Conservation (phyloP, 2,113 vertebrate genomes). For the human (Homo sapiens) region DNA sequence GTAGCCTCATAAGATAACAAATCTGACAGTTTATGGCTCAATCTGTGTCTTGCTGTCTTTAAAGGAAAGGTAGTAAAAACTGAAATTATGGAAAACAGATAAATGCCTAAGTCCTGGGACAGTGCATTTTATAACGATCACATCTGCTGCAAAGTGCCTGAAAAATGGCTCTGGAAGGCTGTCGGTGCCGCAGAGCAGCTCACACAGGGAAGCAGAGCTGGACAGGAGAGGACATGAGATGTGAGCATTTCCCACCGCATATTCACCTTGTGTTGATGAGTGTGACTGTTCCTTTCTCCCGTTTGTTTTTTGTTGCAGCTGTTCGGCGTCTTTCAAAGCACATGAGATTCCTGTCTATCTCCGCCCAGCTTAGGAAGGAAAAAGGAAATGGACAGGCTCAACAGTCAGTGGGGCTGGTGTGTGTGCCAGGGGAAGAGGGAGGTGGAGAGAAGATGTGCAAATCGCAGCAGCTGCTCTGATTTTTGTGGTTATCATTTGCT, state of each 20-base stretch:
- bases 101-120: slow-evolving; percentile 73
- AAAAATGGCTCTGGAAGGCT: slow-evolving; percentile 78
- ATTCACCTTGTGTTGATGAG: background rate
- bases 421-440: too few species aligned
- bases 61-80: slow-evolving; percentile 82
- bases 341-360: background rate
- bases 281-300: background rate
- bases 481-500: background rate
- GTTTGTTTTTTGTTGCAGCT: background rate
- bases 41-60: slow-evolving; percentile 71
- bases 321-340: background rate
- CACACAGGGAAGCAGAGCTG: slow-evolving; percentile 8
- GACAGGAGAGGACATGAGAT: slow-evolving; percentile 55
- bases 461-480: background rate
- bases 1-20: slow-evolving; percentile 58
- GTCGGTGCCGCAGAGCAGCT: slow-evolving; percentile 56
- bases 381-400: background rate
- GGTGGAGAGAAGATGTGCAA: background rate
- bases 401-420: background rate
- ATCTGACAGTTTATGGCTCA: slow-evolving; percentile 77
- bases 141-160: slow-evolving; percentile 77
- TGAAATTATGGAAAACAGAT: slow-evolving; percentile 79
- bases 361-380: slow-evolving; percentile 20
- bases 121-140: slow-evolving; percentile 78
- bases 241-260: slow-evolving; percentile 48